These are phyloP conservation scores for Ips typographus DNA, from an alignment of 1,140 invertebrate species.

Conservation along the genomic window DNA sequence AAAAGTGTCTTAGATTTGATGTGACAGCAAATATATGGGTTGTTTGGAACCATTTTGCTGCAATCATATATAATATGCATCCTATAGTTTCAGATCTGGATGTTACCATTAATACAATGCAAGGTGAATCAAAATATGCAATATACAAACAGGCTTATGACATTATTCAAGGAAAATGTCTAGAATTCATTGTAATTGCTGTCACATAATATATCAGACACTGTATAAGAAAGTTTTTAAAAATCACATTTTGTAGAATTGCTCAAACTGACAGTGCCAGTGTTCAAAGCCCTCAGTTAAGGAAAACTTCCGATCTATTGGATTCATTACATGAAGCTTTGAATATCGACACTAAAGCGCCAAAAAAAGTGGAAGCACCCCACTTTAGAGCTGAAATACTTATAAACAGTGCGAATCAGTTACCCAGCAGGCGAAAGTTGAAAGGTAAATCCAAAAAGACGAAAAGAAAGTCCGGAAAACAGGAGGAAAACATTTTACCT, in stretches of 20 bases:
- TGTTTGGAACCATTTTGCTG: no score
- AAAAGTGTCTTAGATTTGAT: neutral
- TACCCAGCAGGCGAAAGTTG: constrained; percentile 54
- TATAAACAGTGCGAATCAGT: constrained; percentile 60
- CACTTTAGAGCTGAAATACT: constrained; percentile 55
- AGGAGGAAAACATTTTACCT: constrained; percentile 49
- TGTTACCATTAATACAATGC: no score
- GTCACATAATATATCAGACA: no score
- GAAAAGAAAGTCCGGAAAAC: constrained; percentile 40
- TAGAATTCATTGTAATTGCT: no score
- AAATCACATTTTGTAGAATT: no score
- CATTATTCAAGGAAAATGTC: no score
- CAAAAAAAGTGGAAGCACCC: constrained; percentile 13
- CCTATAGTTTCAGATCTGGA: no score
- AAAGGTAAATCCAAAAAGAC: constrained; percentile 43
- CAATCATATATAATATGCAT: no score
- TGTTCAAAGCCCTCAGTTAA: constrained; percentile 12
- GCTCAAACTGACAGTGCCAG: neutral
- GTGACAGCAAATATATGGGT: no score
- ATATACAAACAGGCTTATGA: no score
- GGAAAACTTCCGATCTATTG: constrained; percentile 53
- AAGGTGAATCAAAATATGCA: no score
- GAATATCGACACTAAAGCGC: constrained; percentile 23
- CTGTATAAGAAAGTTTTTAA: no score
- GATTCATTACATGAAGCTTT: constrained; percentile 54